Conservation (phyloP, 2,797 vertebrate species). For the Ataeniobius toweri region DNA sequence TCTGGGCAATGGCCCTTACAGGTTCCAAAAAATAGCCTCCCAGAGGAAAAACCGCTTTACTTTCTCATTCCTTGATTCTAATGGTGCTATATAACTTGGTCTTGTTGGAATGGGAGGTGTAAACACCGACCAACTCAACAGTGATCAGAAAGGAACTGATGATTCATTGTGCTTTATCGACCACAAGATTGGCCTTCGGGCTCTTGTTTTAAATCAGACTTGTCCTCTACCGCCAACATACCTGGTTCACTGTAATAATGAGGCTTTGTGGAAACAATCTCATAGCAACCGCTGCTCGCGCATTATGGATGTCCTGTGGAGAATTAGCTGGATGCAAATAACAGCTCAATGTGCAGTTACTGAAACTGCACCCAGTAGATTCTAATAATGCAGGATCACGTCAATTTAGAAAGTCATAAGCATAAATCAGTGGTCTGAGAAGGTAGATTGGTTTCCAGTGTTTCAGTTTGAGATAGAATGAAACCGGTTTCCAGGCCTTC, state of each 20-base stretch:
- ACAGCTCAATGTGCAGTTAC: conserved; percentile 7
- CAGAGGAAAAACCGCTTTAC: conserved; percentile 33
- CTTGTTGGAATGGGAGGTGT: conserved; percentile 46
- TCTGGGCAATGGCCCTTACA: conserved; percentile 10
- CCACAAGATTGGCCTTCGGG: conserved; percentile 40
- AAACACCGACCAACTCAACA: conserved; percentile 32
- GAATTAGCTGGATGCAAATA: conserved; percentile 17
- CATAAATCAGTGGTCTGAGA: neutral
- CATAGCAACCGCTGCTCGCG: conserved; percentile 6
- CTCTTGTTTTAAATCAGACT: conserved; percentile 27
- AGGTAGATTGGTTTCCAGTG: conserved; percentile 7
- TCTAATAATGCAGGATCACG: neutral
- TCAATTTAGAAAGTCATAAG: conserved; percentile 8
- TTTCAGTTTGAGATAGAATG: conserved; percentile 1
- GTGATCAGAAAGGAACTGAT: conserved; percentile 39
- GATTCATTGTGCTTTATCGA: conserved; percentile 52
- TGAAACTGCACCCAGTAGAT: conserved; percentile 9
- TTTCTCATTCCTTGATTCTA: conserved; percentile 41
- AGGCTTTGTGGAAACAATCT: conserved; percentile 8
- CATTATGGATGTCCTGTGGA: conserved; percentile 11
- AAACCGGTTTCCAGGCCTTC: conserved; percentile 1
- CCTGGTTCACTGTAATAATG: conserved; percentile 26
- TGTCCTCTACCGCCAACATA: conserved; percentile 12
- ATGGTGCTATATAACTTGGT: conserved; percentile 37
- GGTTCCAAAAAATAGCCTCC: conserved; percentile 36